Evolutionary conservation across 2,888 invertebrate species (phyloP), one percentile per base, ranked within the genome.

Genomic region (Nomada lathburiana): DNA sequence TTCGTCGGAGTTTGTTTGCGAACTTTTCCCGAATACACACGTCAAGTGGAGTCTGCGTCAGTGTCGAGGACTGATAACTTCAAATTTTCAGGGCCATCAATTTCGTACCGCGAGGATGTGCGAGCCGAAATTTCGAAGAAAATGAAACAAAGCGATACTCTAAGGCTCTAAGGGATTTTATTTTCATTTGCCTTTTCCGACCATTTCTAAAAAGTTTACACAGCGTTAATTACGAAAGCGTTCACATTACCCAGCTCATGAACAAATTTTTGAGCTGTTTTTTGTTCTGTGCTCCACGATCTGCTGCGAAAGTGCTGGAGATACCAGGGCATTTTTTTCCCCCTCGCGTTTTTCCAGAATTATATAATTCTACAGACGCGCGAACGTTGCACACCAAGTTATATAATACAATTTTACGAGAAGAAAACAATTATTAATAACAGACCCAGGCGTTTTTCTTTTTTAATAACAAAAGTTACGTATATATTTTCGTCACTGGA

Each of bases 51-150:
- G 18, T 23, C 47, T 26, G 47, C 64, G 52, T 36, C 52, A 7
- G 20, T 4, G n/a, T n/a, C 10, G 23, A 52, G n/a, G 52, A 50
- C 26, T 52, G 53, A 44, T 44, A 55, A 1, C 20, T 68, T 26
- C 23, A 67, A 42, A 53, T 67, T 68, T 55, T 42, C 42, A 5
- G 16, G 42, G 18, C 42, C 57, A 57, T 62, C 29, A 42, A 71
- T 52, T 53, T 23, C 7, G 62, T 36, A 9, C 16, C 36, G 52
- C 16, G 36, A 52, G 11, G 18, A 23, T 11, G 16, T 23, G 23
- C n/a, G 52, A 52, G 4, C 11, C 10, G 13, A 62, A 20, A 36
- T 47, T 42, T 52, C 18, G 18, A 10, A 11, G 52, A 60, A 47
- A 36, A 60, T 20, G 16, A 29, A 59, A 70, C 44, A 9, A 50